Conservation (phyloP, 1,140 invertebrate species). For the Brachionus plicatilis region DNA sequence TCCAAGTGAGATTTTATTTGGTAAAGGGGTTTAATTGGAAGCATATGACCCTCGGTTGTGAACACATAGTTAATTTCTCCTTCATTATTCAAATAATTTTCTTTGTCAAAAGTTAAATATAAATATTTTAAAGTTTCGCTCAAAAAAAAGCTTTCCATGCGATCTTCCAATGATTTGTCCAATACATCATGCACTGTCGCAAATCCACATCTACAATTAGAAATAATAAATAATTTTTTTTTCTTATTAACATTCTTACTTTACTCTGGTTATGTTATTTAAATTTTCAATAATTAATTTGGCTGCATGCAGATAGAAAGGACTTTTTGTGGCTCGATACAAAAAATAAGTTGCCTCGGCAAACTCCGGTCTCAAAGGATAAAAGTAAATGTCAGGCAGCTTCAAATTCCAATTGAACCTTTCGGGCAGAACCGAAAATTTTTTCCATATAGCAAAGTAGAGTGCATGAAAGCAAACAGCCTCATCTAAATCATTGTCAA, state of each 20-base stretch:
- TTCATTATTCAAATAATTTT: slow-evolving; percentile 63
- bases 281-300: slow-evolving; percentile 63
- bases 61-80: slow-evolving; percentile 62
- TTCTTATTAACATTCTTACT: slow-evolving; percentile 47
- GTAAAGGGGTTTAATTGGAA: slow-evolving; percentile 57
- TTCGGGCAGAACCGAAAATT: slow-evolving; percentile 65
- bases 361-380: slow-evolving; percentile 66
- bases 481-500: slow-evolving; percentile 67
- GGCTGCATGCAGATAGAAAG: slow-evolving; percentile 68
- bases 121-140: slow-evolving; percentile 97
- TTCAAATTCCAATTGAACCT: slow-evolving; percentile 66
- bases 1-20: neutral
- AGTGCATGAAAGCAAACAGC: slow-evolving; percentile 67
- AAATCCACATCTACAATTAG: slow-evolving; percentile 62
- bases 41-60: slow-evolving; percentile 66
- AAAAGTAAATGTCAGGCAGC: slow-evolving; percentile 64
- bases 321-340: slow-evolving; percentile 67
- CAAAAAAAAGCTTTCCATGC: slow-evolving; percentile 98
- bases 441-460: slow-evolving; percentile 65
- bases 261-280: slow-evolving; percentile 60
- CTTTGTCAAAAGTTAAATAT: slow-evolving; percentile 70
- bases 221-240: neutral
- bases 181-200: slow-evolving; percentile 72
- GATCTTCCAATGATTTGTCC: slow-evolving; percentile 86
- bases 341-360: slow-evolving; percentile 67